Evolutionary conservation across 2,888 invertebrate genomes (phyloP), one percentile per base, ranked within the genome.

Genomic region (Trissolcus brochymenae): DNA sequence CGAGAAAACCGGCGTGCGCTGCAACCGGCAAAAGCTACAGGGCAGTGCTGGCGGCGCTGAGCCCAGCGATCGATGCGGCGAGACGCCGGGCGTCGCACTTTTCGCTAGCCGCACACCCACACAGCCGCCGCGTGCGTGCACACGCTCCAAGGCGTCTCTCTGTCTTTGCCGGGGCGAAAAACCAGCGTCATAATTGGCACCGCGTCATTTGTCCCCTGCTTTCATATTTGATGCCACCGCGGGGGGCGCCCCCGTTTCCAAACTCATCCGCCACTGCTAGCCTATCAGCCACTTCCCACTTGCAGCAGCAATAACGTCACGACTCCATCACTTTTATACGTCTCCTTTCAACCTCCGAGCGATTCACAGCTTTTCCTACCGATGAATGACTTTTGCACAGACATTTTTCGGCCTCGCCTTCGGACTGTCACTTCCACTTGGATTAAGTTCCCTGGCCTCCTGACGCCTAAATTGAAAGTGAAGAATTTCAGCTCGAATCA

Each of bases 61-160:
- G 72, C 66, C 54, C 78, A 82, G 80, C 84, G 89, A 88, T 89
- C 89, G 89, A 89, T 89, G 86, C 84, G 89, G 88, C 89, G 89
- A 89, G 89, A 70, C 70, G 73, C 83, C 85, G 88, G 86, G 87
- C 87, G 86, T 87, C 89, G 87, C 87, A 85, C 86, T 87, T 86
- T 83, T 83, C 84, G 82, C 82, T 81, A 82, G 82, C 82, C 82
- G 16, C 46, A n/a, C 46, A 16, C 46, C 46, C 46, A 54, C 25
- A 53, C 53, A 78, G 17, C 75, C 81, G 81, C 81, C 81, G n/a
- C 84, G 79, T 78, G 49, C 71, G 16, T 65, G 70, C 79, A 78
- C 79, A 74, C 79, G 79, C 76, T 72, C 68, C 68, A 68, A 71
- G 74, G 67, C 61, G 64, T 76, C 73, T 68, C 77, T 68, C 66